Conservation (phyloP, 2,888 invertebrate species). For the Bedellia somnulentella region DNA sequence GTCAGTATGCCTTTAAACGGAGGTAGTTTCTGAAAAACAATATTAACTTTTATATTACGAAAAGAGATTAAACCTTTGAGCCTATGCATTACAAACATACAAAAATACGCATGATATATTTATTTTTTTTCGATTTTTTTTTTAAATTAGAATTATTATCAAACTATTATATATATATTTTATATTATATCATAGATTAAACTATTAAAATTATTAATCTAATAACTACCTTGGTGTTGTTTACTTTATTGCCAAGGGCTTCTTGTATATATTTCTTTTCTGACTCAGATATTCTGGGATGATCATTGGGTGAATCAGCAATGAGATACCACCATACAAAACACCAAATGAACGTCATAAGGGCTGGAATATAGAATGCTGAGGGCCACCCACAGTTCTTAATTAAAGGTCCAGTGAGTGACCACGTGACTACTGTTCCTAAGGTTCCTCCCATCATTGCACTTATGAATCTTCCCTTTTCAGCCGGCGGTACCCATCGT, state of each 20-base stretch:
- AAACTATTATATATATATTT: no score
- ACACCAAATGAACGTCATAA: slow-evolving; percentile 57
- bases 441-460: slow-evolving; percentile 74
- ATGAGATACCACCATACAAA: slow-evolving; percentile 65
- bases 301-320: slow-evolving; percentile 65
- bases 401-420: slow-evolving; percentile 66
- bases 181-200: no score
- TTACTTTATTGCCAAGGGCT: no score
- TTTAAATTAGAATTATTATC: no score
- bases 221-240: no score
- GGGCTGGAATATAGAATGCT: slow-evolving; percentile 67
- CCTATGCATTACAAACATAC: no score
- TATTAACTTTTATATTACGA: no score
- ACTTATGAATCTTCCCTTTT: slow-evolving; percentile 72
- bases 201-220: no score
- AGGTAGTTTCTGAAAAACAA: slow-evolving; percentile 59
- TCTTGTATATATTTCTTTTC: slow-evolving; percentile 67
- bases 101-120: no score
- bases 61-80: no score
- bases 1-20: slow-evolving; percentile 65
- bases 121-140: no score
- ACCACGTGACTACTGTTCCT: slow-evolving; percentile 72
- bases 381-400: slow-evolving; percentile 66
- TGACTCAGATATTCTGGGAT: slow-evolving; percentile 62
- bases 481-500: slow-evolving; percentile 74